Percentiles rank a stretch among this genome's conserved stretches.
phyloP scores from a whole-genome alignment of 2,797 vertebrate species.

The Malacoctenus gilli region DNA sequence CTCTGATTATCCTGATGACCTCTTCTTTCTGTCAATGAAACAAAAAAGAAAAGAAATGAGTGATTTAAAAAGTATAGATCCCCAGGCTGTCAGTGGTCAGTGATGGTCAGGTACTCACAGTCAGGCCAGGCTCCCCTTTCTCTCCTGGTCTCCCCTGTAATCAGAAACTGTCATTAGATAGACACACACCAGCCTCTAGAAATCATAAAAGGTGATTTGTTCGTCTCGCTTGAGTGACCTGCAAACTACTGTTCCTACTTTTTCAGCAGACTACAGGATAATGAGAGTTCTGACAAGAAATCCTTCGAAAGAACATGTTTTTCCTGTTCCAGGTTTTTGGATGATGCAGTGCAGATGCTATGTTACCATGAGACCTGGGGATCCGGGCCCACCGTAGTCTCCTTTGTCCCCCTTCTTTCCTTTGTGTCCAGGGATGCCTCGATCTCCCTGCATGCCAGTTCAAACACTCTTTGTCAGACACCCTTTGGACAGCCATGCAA shows the following conservation, averaged over 20 bases:
- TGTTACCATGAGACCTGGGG: conserved; percentile 81
- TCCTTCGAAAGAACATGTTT: too few species aligned
- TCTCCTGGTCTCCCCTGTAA: conserved; percentile 82
- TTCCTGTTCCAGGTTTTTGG: too few species aligned
- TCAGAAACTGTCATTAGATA: too few species aligned
- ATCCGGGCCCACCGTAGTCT: conserved; percentile 82
- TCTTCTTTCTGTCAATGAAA: conserved; percentile 86
- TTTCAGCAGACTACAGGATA: too few species aligned
- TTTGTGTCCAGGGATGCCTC: conserved; percentile 79
- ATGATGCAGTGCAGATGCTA: not conserved
- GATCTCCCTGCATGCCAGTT: conserved; percentile 77
- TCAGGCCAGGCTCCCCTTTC: conserved; percentile 86
- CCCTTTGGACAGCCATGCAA: too few species aligned
- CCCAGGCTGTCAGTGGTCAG: too few species aligned
- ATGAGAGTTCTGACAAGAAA: too few species aligned
- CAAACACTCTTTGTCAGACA: not conserved
- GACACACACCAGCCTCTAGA: too few species aligned
- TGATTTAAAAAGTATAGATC: too few species aligned
- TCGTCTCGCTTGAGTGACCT: too few species aligned
- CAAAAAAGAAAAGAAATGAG: conserved; percentile 2
- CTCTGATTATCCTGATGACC: conserved; percentile 86
- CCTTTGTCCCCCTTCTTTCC: conserved; percentile 87
- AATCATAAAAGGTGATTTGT: too few species aligned
- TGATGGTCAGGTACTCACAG: conserved; percentile 75
- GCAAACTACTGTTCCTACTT: too few species aligned